Conservation (phyloP, 2,888 invertebrate genomes). For the Panopea generosa region DNA sequence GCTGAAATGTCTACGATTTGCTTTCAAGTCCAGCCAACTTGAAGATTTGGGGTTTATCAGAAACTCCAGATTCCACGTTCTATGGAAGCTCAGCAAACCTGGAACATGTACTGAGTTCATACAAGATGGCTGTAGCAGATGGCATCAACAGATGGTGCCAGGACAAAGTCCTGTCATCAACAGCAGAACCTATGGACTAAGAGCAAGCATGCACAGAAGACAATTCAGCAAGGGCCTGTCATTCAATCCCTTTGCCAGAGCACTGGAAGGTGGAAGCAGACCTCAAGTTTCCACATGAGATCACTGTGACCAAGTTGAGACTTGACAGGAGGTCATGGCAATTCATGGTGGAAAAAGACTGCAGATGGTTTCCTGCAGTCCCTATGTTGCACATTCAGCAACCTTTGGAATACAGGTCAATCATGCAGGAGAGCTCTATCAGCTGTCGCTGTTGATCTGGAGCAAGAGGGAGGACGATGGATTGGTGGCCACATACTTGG, state of each 20-base stretch:
- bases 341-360: no score
- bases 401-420: no score
- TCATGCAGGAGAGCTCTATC: no score
- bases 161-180: slow-evolving; percentile 5
- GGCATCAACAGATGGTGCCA: slow-evolving; percentile 1
- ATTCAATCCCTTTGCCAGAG: slow-evolving; percentile 5
- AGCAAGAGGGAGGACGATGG: neutral
- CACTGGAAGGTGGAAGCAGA: neutral
- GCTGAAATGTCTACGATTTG: slow-evolving; percentile 1
- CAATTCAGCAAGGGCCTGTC: neutral
- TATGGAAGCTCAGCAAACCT: slow-evolving; percentile 10
- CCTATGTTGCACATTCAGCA: no score
- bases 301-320: no score
- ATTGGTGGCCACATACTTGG: neutral
- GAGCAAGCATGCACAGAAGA: slow-evolving; percentile 8
- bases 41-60: slow-evolving; percentile 14
- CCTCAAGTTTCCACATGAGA: no score
- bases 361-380: no score
- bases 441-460: no score
- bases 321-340: no score
- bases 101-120: slow-evolving; percentile 12
- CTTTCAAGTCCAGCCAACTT: slow-evolving; percentile 15
- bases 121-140: neutral
- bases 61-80: slow-evolving; percentile 4
- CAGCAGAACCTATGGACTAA: neutral